Base-by-base conservation (phyloP, 2,113 vertebrate species). In the Cricetomys ansorgei region DNA sequence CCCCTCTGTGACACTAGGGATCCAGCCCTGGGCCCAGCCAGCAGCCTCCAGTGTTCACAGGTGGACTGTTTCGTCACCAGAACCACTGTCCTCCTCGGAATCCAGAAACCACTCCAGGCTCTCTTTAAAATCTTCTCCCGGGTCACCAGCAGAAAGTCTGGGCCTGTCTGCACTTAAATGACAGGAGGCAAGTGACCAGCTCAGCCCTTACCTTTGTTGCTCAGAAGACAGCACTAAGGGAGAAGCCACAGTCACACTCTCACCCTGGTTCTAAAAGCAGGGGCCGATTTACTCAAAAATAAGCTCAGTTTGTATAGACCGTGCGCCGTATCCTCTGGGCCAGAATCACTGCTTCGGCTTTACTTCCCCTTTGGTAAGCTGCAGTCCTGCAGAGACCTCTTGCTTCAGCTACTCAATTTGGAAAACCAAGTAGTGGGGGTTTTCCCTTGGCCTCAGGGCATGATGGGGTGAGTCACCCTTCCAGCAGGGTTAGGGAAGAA, bases 71-170 rank as follows among this genome's bases (percentile, higher is more conserved):
- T n/a, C 29, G 31, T 70, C 57, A 43, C 64, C 25, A 34, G 65
- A 89, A 88, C 19, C 76, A 72, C 77, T 75, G 77, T 40, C 67
- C 29, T 62, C 23, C 55, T 40, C 3, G 31, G 9, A 40, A 40
- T 73, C 4, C 43, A 31, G 4, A 53, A 27, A 3, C 13, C 7
- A 55, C 21, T 59, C n/a, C 21, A 65, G n/a, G 57, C 53, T 73
- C 50, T 92, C 55, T 84, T 72, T 88, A 89, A 94, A 79, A 89
- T 89, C 50, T 88, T 76, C 43, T 76, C 37, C 10, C 43, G n/a
- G 40, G 88, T 92, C 76, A 79, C 50, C 72, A 88, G 65, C 93
- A 92, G 92, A 96, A 95, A 96, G 95, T 65, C 48, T 57, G 84
- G 65, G 55, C 92, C 89, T 69, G 19, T 40, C 84, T 92, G 43